Base-by-base conservation (phyloP, 2,797 vertebrate genomes). In the Anguilla anguilla region DNA sequence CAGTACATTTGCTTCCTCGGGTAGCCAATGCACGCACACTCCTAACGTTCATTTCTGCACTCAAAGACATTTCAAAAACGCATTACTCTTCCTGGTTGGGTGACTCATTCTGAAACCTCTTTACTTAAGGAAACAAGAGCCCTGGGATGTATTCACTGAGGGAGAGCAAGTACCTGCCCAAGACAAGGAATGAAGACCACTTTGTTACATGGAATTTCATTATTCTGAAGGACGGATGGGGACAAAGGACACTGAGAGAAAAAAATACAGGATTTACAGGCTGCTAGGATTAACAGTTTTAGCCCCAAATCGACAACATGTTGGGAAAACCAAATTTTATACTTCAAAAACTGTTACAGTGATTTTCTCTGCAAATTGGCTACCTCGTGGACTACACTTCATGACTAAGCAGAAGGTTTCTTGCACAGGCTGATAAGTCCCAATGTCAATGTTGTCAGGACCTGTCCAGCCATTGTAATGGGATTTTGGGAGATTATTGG, bases 141-240 rank as follows among this genome's bases (percentile, higher is more conserved):
- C 49, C 57, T 81, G 79, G 84, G 84, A 85, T 88, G 81, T 67
- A 86, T 53, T 67, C 74, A 84, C 67, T 46, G 64, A 35, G 43
- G 15, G 81, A 77, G 87, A 84, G 83, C 86, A 74, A 35, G 64
- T 84, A 89, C 87, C 87, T 81, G 74, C 83, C 87, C 83, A 51
- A 67, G 72, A 19, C 69, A n/a, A 43, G 69, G 67, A 46, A 57
- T 43, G 85, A 88, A 89, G 87, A 87, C 87, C 87, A 89, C 31
- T 49, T 51, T 2, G 85, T 83, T 83, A 25, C 88, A 57, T 61
- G 59, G 85, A 87, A 85, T 79, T 53, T 9, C 72, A 83, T 89
- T 86, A 89, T 86, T 89, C 64, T 77, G 85, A 85, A 87, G 88
- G 64, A 86, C 85, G 59, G 43, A 59, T 13, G 35, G 57, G 35